phyloP scores from a whole-genome alignment of 1,140 invertebrate species.

The Thereuonema tuberculata region DNA sequence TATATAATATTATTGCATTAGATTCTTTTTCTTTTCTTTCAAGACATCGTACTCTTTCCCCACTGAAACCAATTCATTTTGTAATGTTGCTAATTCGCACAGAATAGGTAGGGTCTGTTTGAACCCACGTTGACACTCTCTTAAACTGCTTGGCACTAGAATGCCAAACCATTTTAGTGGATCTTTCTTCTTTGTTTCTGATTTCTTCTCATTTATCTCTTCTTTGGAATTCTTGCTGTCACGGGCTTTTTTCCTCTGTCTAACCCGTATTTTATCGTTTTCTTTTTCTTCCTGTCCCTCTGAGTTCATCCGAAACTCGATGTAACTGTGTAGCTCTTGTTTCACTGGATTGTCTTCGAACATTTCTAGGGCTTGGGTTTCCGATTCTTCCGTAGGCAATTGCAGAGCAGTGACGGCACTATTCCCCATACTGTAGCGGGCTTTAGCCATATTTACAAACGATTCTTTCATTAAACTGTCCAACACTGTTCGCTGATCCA shows the following conservation, averaged over 20 bases:
- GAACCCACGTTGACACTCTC: conserved; percentile 12
- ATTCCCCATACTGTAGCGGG: conserved; percentile 15
- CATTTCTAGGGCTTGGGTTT: background rate
- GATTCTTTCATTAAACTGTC: conserved; percentile 14
- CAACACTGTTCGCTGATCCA: conserved; percentile 9
- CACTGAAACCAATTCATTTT: conserved; percentile 18
- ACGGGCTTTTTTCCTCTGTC: background rate
- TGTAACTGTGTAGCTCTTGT: background rate
- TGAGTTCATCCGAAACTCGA: background rate
- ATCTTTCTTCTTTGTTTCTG: background rate
- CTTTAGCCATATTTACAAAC: conserved; percentile 15
- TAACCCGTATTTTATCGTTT: background rate
- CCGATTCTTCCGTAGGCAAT: conserved; percentile 6
- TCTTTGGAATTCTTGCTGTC: background rate
- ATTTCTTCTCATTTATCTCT: background rate
- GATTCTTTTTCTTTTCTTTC: too few relatives aligned
- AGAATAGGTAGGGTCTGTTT: conserved; percentile 1
- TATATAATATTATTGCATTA: too few relatives aligned
- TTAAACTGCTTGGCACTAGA: conserved; percentile 16
- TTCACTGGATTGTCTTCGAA: too few relatives aligned
- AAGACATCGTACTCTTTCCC: too few relatives aligned
- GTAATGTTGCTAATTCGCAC: conserved; percentile 12
- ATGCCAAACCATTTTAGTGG: conserved; percentile 20
- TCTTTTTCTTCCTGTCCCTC: background rate
- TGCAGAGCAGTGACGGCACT: conserved; percentile 13